Evolutionary conservation across 2,888 invertebrate species (phyloP), one percentile per base, ranked within the genome.

Genomic region (Drosophila rubida): DNA sequence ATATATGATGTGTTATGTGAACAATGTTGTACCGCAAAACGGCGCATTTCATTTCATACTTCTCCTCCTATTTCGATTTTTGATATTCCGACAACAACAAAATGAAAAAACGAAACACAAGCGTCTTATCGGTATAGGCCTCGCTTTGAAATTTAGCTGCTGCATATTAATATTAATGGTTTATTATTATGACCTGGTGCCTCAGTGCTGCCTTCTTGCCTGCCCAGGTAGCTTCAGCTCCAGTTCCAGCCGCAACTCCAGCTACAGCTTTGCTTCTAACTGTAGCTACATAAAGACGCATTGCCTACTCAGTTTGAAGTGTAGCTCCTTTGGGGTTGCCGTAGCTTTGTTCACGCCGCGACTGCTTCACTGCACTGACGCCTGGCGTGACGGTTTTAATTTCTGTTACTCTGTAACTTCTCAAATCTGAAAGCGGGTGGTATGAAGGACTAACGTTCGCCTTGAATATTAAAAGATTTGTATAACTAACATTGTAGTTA

Each of bases 371-470:
- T 68, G 73, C 70, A 70, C 84, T 85, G 89, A 88, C 90, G 89
- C 89, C 89, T 89, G 88, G 89, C 91, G 91, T 90, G 90, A 90
- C 91, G 87, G 76, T 88, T 81, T 87, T 78, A 86, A 90, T 90
- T 90, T 85, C 70, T 14, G 9, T 54, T 66, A 66, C 65, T 48
- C 65, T 65, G 42, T 61, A 61, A 35, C 30, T 30, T 13, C n/a
- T n/a, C 30, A 66, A 22, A 9, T 2, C 8, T 9, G 1, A 13
- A 8, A 27, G 11, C 2, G 37, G 37, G 50, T 6, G 7, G 1
- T 0, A 2, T 13, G n/a, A n/a, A n/a, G n/a, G n/a, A n/a, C n/a
- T n/a, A n/a, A n/a, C n/a, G n/a, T n/a, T n/a, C n/a, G n/a, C n/a
- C n/a, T n/a, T n/a, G n/a, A n/a, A n/a, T n/a, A n/a, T n/a, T n/a